Evolutionary conservation across 2,797 vertebrate genomes (phyloP), one percentile per base, ranked within the genome.

Genomic region (Siniperca undulata): DNA sequence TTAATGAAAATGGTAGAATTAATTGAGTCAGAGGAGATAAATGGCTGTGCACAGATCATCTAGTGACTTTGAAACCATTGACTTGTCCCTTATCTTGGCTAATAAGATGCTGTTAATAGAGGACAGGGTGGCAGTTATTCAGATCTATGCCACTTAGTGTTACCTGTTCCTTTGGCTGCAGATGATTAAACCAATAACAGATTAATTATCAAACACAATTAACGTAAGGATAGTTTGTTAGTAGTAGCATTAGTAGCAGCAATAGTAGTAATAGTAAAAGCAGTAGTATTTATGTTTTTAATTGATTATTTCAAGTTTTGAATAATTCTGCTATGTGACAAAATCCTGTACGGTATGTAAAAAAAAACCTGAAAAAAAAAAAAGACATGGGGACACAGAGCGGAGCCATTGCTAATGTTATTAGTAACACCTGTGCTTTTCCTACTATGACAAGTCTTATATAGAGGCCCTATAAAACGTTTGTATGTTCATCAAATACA

Each of bases 21-120:
- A 91, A 94, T 84, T 76, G 84, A 88, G 85, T 90, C 85, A 84
- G 85, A 74, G 62, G 83, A 88, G 90, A 93, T 91, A 86, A 91
- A 91, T 89, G 84, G 70, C 80, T 74, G 58, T 56, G 78, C 81
- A 50, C 77, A 85, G 86, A 89, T 90, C 79, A 81, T 86, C 83
- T 74, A 80, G 77, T 86, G 87, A 88, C 87, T 92, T 92, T 90
- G 80, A 82, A 86, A 86, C 72, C 83, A 91, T 90, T 80, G 92
- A 91, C 92, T 88, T 78, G 81, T 87, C 79, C 70, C 84, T 93
- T 91, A 91, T 91, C 89, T 87, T 46, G 66, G 67, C 75, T 82
- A 77, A 89, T 88, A 89, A 82, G 82, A 89, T 83, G 80, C 71
- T 74, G 71, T 70, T 74, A 74, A 70, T 42, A 20, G 83, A 78